Percentiles rank a stretch among this genome's conserved stretches.
These are phyloP conservation scores for Amphipyra berbera DNA, from an alignment of 2,888 invertebrate genomes.

Conservation along the genomic window DNA sequence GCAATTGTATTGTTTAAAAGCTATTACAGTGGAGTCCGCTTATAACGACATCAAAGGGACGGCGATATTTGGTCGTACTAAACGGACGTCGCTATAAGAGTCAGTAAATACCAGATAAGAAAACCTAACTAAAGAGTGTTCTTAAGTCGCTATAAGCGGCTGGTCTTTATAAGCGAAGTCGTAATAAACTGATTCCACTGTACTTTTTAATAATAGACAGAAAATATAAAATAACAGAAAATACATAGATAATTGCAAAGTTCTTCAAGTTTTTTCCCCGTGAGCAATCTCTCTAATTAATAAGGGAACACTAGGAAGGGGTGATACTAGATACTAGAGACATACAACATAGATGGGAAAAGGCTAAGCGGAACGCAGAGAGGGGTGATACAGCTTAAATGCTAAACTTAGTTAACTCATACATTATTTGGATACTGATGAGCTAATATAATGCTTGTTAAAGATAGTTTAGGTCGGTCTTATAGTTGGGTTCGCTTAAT, in stretches of 20 bases:
- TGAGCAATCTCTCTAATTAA: conserved; percentile 9
- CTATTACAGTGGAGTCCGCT: too few species aligned
- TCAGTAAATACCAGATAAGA: too few species aligned
- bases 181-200: too few species aligned
- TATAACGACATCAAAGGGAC: too few species aligned
- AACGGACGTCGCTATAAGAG: too few species aligned
- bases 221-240: conserved; percentile 17
- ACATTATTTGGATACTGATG: conserved; percentile 4
- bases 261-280: conserved; percentile 5
- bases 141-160: too few species aligned
- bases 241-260: conserved; percentile 15
- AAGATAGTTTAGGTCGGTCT: conserved; percentile 15
- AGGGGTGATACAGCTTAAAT: neutral
- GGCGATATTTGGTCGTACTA: too few species aligned
- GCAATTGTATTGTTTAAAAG: neutral
- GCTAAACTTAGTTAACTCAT: neutral
- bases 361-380: too few species aligned
- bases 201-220: neutral
- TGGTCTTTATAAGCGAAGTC: too few species aligned
- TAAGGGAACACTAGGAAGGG: conserved; percentile 10
- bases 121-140: too few species aligned
- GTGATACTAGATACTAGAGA: too few species aligned
- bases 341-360: too few species aligned
- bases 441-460: conserved; percentile 5
- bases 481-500: conserved; percentile 15